Percentiles rank a stretch among this genome's conserved stretches.
Conservation (phyloP, 2,113 vertebrate genomes). For the Hucho hucho region DNA sequence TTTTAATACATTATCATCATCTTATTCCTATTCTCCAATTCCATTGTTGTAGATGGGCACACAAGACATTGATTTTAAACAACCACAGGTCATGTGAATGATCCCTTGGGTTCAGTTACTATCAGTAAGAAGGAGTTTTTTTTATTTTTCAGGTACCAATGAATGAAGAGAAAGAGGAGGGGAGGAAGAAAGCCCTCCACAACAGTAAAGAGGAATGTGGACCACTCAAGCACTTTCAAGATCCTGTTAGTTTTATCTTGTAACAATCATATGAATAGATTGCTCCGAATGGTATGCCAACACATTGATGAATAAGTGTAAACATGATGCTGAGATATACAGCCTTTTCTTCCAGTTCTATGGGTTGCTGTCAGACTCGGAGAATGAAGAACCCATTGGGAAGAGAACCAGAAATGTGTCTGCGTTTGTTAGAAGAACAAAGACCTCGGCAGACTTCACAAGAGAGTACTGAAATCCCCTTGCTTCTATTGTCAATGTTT, state of each 20-base stretch:
- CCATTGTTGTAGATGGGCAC: too few species aligned
- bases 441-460: constrained; percentile 33
- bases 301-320: neutral
- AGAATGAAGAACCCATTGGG: constrained; percentile 90
- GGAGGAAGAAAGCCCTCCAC: constrained; percentile 44
- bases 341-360: constrained; percentile 31
- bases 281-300: neutral
- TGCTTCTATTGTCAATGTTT: neutral
- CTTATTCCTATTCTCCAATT: too few species aligned
- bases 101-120: neutral
- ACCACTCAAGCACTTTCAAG: constrained; percentile 26
- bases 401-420: constrained; percentile 83
- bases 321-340: neutral
- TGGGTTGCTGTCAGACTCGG: constrained; percentile 85
- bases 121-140: constrained; percentile 9
- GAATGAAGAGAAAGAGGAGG: constrained; percentile 60
- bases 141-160: constrained; percentile 46
- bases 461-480: too few species aligned
- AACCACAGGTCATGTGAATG: neutral
- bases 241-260: constrained; percentile 50
- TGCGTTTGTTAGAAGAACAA: constrained; percentile 86
- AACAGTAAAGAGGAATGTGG: constrained; percentile 46
- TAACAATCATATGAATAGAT: neutral
- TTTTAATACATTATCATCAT: too few species aligned
- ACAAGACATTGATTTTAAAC: too few species aligned